Evolutionary conservation across 2,888 invertebrate genomes (phyloP).

Genomic region (Choristoneura rosaceana): DNA sequence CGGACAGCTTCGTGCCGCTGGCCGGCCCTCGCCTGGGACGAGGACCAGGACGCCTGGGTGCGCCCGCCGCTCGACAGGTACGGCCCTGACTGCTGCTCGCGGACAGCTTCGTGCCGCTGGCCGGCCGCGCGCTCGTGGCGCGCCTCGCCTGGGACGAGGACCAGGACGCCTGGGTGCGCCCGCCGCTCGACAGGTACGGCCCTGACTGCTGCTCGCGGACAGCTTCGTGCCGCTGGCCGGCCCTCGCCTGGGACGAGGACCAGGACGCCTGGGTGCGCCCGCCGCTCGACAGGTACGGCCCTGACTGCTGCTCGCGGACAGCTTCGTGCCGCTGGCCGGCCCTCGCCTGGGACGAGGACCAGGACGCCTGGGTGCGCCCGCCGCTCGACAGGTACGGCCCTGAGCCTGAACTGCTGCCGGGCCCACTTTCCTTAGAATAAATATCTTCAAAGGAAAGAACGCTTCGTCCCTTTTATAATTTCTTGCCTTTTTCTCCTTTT

Average conservation of each 20-base stretch:
- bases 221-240: slow-evolving; percentile 92
- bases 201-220: slow-evolving; percentile 91
- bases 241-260: slow-evolving; percentile 69
- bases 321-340: slow-evolving; percentile 91
- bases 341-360: slow-evolving; percentile 69
- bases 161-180: slow-evolving; percentile 68
- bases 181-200: slow-evolving; percentile 48
- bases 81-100: slow-evolving; percentile 93
- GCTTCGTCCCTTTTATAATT: no score
- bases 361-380: slow-evolving; percentile 68
- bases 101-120: slow-evolving; percentile 94
- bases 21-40: slow-evolving; percentile 69
- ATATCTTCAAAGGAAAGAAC: no score
- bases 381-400: slow-evolving; percentile 46
- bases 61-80: slow-evolving; percentile 53
- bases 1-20: slow-evolving; percentile 95
- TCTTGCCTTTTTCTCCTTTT: no score
- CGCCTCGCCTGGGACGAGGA: slow-evolving; percentile 69
- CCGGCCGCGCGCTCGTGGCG: slow-evolving; percentile 64
- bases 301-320: slow-evolving; percentile 94
- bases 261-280: slow-evolving; percentile 68
- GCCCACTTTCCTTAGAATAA: no score
- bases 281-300: slow-evolving; percentile 76
- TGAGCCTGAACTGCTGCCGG: no score
- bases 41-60: slow-evolving; percentile 71